phyloP scores from a whole-genome alignment of 2,888 invertebrate genomes.

The Nineta flava region DNA sequence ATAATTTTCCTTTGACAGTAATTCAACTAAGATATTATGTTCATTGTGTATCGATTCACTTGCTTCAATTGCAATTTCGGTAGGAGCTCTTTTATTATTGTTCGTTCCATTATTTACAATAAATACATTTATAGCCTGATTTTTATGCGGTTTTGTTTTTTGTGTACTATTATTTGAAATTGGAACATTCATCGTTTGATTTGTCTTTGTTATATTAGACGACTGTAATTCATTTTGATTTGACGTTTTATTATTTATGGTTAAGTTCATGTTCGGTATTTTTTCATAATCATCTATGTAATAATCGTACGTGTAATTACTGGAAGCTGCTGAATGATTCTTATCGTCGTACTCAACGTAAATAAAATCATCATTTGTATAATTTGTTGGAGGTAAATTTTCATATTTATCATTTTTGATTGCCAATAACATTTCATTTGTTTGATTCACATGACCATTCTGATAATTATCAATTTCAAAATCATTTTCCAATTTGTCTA shows the following conservation, averaged over 20 bases:
- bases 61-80: too few species aligned
- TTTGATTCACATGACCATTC: not conserved
- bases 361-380: not conserved
- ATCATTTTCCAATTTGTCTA: not conserved
- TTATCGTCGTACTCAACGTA: constrained; percentile 15
- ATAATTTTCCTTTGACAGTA: too few species aligned
- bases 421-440: not conserved
- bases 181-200: constrained; percentile 13
- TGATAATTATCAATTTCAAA: not conserved
- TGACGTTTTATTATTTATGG: too few species aligned
- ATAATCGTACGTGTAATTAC: constrained; percentile 7
- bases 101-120: too few species aligned
- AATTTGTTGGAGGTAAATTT: too few species aligned
- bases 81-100: too few species aligned
- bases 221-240: too few species aligned
- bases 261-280: not conserved
- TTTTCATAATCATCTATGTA: constrained; percentile 8
- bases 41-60: too few species aligned
- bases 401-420: too few species aligned
- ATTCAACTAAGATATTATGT: too few species aligned
- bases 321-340: constrained; percentile 11
- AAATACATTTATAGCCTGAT: too few species aligned
- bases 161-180: constrained; percentile 5
- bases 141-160: not conserved
- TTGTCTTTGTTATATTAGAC: constrained; percentile 12